phyloP scores from a whole-genome alignment of 2,888 invertebrate species.

The Osedax frankpressi region DNA sequence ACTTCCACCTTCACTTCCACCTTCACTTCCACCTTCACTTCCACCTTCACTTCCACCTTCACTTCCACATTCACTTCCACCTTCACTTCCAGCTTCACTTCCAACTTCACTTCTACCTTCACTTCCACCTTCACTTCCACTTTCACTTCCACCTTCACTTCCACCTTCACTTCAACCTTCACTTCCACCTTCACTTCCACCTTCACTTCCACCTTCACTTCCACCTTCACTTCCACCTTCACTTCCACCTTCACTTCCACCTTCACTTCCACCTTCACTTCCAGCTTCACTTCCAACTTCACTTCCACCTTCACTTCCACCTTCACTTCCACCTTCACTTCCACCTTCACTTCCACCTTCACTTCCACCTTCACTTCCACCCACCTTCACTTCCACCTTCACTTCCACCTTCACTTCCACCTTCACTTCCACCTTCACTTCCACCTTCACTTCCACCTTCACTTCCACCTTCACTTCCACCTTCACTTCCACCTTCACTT shows the following conservation, averaged over 20 bases:
- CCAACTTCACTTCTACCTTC: background rate
- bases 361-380: too few relatives aligned
- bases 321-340: background rate
- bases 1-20: conserved; percentile 18
- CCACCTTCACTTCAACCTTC: too few relatives aligned
- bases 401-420: conserved; percentile 14
- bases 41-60: background rate
- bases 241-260: background rate
- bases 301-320: background rate
- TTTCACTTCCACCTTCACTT: too few relatives aligned
- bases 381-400: conserved; percentile 16
- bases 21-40: conserved; percentile 11
- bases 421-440: background rate
- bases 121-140: background rate
- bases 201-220: conserved; percentile 21
- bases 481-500: background rate
- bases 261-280: too few relatives aligned
- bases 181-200: too few relatives aligned
- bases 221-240: background rate
- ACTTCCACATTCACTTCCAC: too few relatives aligned
- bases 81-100: background rate
- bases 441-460: too few relatives aligned
- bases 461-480: too few relatives aligned
- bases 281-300: background rate
- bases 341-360: too few relatives aligned